Evolutionary conservation across 2,113 vertebrate species (phyloP).

Genomic region (Willisornis vidua): DNA sequence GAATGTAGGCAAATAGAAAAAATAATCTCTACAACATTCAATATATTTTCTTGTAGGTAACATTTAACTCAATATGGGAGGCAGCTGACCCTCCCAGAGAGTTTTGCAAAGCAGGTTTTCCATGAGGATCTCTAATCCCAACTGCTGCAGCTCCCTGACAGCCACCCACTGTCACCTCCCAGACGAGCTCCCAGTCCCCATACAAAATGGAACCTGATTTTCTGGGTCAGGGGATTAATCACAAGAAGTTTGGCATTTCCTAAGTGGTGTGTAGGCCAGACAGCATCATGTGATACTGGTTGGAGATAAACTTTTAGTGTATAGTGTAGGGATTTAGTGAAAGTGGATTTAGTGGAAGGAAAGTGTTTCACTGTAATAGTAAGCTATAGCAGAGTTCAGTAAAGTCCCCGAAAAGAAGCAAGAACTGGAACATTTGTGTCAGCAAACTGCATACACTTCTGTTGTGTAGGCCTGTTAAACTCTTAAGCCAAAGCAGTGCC

Average conservation of each 20-base stretch:
- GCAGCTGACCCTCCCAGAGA: not conserved
- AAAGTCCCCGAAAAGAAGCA: not conserved
- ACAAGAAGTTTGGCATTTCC: conserved; percentile 32
- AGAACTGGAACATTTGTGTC: conserved; percentile 23
- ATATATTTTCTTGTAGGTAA: not conserved
- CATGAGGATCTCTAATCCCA: not conserved
- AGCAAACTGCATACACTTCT: not conserved
- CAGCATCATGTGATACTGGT: not conserved
- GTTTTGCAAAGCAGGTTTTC: not conserved
- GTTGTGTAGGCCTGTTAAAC: not conserved
- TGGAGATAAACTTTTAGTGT: conserved; percentile 28
- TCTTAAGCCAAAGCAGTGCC: not conserved
- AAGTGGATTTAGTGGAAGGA: conserved; percentile 52
- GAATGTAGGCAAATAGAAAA: not conserved
- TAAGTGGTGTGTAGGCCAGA: not conserved
- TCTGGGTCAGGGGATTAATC: not conserved
- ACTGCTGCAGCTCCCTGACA: not conserved
- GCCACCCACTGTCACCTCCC: fast-evolving
- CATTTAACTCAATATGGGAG: not conserved
- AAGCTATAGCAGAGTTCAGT: not conserved
- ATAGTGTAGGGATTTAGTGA: conserved; percentile 12
- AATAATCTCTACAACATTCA: not conserved
- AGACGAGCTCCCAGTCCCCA: not conserved
- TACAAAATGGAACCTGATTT: not conserved
- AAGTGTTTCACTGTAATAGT: not conserved